Evolutionary conservation across 2,888 invertebrate species (phyloP), one percentile per base, ranked within the genome.

Genomic region (Drosophila kokeensis): DNA sequence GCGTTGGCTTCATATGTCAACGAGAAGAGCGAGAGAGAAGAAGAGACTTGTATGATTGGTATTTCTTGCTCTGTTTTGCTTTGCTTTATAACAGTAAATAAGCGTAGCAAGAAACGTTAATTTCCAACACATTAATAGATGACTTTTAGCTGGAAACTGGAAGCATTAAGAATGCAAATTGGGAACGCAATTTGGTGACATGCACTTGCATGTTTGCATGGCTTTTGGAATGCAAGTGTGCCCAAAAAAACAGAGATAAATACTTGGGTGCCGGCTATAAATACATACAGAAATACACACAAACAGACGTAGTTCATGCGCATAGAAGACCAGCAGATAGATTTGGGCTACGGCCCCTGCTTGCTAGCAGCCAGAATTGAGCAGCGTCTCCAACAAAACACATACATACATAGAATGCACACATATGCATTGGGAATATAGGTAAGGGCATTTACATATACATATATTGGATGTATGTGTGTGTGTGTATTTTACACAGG

Each of bases 401-500:
- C 40, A 55, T 27, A 29, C 40, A 67, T 15, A 61, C 27, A 29
- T 32, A 30, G 13, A 61, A 60, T 52, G 11, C 32, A 48, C 38
- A 40, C 21, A 58, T 54, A 69, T 42, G 24, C n/a, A 58, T 49
- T 49, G 50, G 49, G 30, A 74, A 73, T 67, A 58, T 65, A 76
- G 79, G 76, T 69, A 73, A 79, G 65, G 48, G n/a, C 57, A 61
- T 73, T 66, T 70, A 61, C 54, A 68, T 65, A 55, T 49, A 66
- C 45, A 49, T 54, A 45, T 38, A 60, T 29, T n/a, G 30, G 15
- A 58, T 73, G 50, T 60, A 53, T 64, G 55, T 59, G 63, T 49
- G 59, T 49, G 27, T 49, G 15, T 67, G 67, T 72, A 21, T 54
- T 18, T 54, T 54, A 70, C 80, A 83, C 82, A 83, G 83, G 83